Base-by-base conservation (phyloP, 2,888 invertebrate species). In the Hyalella azteca region DNA sequence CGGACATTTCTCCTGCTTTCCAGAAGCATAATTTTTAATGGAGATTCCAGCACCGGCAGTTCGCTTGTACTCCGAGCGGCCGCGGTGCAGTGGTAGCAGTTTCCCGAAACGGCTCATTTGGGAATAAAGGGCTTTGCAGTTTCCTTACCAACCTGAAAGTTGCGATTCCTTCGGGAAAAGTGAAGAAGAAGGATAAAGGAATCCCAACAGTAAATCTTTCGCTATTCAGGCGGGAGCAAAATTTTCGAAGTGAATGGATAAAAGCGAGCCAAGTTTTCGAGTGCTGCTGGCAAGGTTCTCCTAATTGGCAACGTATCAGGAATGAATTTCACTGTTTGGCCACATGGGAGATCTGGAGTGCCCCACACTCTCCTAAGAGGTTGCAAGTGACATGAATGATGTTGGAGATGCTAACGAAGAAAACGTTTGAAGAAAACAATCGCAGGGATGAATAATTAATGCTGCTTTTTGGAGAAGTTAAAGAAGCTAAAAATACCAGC, bases 111-210 rank as follows among this genome's bases (percentile, higher is more conserved):
- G 66, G 66, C 66, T 66, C 66, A 36, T 66, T 66, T 32, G 66
- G 39, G 66, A 66, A 66, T 66, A 66, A 36, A 66, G 66, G 66
- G 29, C 66, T 66, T 66, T 66, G 36, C 66, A 66, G 66, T 29
- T 66, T 66, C 66, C 66, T 66, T 66, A 66, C 66, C 36, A 66
- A 66, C 66, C 66, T 66, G 36, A 66, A 66, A 66, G 29, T 66
- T 66, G 39, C 22, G 36, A 29, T 66, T 66, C 66, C 66, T 36
- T 66, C 36, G 66, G 66, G 66, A 66, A 13, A 66, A 22, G 66
- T 36, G 11, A 9, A 66, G 59, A 66, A 66, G 36, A 66, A 66
- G 66, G 39, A 66, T 32, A 66, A n/a, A n/a, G n/a, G 66, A 32
- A 36, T 36, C 22, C 66, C 66, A 2, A 66, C 66, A 66, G 66